Base-by-base conservation (phyloP, 2,888 invertebrate species). In the Ichneumoninae sp. region DNA sequence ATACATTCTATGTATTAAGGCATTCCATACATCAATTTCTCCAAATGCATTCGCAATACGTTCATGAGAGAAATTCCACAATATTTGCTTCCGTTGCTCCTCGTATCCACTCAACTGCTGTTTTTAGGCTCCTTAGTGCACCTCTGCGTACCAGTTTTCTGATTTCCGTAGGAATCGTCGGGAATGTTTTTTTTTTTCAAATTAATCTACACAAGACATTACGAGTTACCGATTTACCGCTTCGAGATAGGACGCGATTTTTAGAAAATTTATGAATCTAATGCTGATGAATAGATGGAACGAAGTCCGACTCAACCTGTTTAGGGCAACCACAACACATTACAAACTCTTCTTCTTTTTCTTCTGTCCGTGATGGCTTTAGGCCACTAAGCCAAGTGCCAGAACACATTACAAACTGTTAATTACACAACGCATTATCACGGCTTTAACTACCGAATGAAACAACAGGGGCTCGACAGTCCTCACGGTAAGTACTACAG, bases 131-230 rank as follows among this genome's bases (percentile, higher is more conserved):
- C 2, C 4, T 30, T 5, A 30, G 0, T 30, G 4, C 30, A 30
- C 30, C 30, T 30, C 30, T 30, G 30, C 3, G 3, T 30, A 30
- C 30, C 30, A 30, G 30, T 30, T 30, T 2, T 2, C 30, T 30
- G 30, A 30, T 30, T 30, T 30, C 30, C 30, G 30, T 30, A 2
- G 30, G 2, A 30, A 30, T 30, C 22, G 22, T 22, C 30, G 13
- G 47, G 50, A 40, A 52, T 44, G 1, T 47, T 19, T 30, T 57
- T 30, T 76, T 44, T 50, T 10, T 19, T 30, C 44, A 47, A 78
- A 40, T 73, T 77, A 78, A 78, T 73, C 71, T 83, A 47, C 36
- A 13, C 0, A 13, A 30, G 19, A 57, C 22, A 22, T 22, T 22
- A 22, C 22, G 22, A 54, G 26, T 60, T 50, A 7, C 52, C 26